phyloP scores from a whole-genome alignment of 2,888 invertebrate species.

The Sminthurides aquaticus region DNA sequence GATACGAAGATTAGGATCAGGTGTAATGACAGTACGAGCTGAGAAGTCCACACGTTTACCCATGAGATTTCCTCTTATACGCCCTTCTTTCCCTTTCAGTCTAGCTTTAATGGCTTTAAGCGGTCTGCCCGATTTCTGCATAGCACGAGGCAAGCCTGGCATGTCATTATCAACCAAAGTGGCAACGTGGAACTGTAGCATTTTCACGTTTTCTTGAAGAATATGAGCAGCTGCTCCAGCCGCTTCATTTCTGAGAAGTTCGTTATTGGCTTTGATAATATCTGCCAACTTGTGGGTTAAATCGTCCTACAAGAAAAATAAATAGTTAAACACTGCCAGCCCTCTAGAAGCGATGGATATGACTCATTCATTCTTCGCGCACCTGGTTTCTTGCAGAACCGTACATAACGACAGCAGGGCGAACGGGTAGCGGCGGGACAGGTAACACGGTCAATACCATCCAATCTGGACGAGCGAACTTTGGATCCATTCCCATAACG shows the following conservation, averaged over 20 bases:
- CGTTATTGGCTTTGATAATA: conserved; percentile 96
- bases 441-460: conserved; percentile 97
- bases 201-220: conserved; percentile 89
- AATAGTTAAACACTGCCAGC: background rate
- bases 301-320: conserved; percentile 67
- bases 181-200: conserved; percentile 97
- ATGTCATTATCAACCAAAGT: conserved; percentile 98
- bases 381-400: conserved; percentile 90
- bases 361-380: too few relatives aligned
- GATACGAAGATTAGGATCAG: conserved; percentile 87
- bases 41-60: conserved; percentile 99
- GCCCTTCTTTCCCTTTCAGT: conserved; percentile 95
- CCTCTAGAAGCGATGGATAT: background rate
- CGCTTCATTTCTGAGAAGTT: conserved; percentile 86
- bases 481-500: conserved; percentile 91
- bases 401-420: conserved; percentile 98
- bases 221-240: conserved; percentile 97
- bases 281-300: conserved; percentile 97
- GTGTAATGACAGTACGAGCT: conserved; percentile 96
- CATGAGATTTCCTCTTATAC: conserved; percentile 99
- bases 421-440: conserved; percentile 89
- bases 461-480: conserved; percentile 97
- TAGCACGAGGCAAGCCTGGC: conserved; percentile 94
- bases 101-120: conserved; percentile 95
- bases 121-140: conserved; percentile 98